These are phyloP conservation scores for Scortum barcoo DNA, from an alignment of 2,113 vertebrate genomes.

Conservation along the genomic window DNA sequence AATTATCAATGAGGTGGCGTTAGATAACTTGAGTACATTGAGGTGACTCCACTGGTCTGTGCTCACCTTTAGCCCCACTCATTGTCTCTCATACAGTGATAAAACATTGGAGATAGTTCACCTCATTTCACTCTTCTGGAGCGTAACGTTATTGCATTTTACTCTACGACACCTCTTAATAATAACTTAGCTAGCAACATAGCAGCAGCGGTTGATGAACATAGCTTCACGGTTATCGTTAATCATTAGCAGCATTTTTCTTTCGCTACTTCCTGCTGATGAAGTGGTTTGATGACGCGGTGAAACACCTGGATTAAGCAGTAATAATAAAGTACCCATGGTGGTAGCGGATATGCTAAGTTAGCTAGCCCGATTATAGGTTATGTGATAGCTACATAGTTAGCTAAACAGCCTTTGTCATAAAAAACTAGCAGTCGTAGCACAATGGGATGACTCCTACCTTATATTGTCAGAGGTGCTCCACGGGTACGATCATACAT, in stretches of 20 bases:
- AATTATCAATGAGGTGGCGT: neutral
- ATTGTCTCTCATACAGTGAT: neutral
- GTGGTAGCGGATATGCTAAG: neutral
- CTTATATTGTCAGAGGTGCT: slow-evolving; percentile 27
- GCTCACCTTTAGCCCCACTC: neutral
- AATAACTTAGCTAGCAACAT: neutral
- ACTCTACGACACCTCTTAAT: neutral
- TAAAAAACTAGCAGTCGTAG: neutral
- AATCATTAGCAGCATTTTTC: neutral
- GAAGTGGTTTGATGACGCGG: no score
- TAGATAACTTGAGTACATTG: neutral
- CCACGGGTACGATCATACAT: neutral
- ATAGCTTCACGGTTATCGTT: no score
- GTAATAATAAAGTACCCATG: neutral
- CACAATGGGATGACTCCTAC: slow-evolving; percentile 21
- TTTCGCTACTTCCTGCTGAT: neutral
- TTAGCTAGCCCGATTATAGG: slow-evolving; percentile 20
- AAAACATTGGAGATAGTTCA: neutral
- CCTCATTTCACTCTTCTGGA: neutral
- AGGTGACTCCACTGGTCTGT: neutral
- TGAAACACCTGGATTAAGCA: neutral
- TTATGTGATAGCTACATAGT: neutral
- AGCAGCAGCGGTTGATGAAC: neutral
- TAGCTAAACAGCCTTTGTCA: neutral
- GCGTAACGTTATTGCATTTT: no score